phyloP scores from a whole-genome alignment of 37 sponge, comb jelly and placozoan genomes.

The Axinella damicornis region DNA sequence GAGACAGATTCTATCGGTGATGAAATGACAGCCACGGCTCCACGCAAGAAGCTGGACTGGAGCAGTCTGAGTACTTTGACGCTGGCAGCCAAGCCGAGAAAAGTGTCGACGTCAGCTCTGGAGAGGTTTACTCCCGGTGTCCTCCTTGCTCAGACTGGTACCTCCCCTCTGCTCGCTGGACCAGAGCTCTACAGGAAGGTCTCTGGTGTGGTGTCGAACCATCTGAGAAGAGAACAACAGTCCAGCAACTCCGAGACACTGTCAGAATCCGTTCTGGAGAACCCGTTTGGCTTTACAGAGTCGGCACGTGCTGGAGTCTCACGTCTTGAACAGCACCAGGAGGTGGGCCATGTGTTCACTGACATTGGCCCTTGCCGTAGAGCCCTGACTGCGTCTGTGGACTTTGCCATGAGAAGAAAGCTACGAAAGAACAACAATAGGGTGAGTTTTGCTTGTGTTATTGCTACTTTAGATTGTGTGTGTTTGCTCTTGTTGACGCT shows the following conservation, averaged over 20 bases:
- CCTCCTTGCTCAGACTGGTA: slow-evolving; percentile 31
- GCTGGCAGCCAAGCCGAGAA: not conserved
- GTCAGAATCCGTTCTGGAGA: not conserved
- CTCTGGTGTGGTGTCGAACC: not conserved
- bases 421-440: slow-evolving; percentile 36
- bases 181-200: slow-evolving; percentile 23
- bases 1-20: not conserved
- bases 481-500: too few relatives aligned
- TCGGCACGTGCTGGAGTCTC: slow-evolving; percentile 12
- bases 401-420: slow-evolving; percentile 52
- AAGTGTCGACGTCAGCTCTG: not conserved
- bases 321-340: not conserved
- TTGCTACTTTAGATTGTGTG: too few relatives aligned
- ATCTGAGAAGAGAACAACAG: slow-evolving; percentile 4
- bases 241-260: not conserved
- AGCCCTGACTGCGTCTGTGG: slow-evolving; percentile 60
- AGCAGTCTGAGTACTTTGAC: slow-evolving; percentile 10
- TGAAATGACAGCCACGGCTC: not conserved
- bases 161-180: slow-evolving; percentile 55
- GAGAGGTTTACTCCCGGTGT: slow-evolving; percentile 43
- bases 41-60: slow-evolving; percentile 35
- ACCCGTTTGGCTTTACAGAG: slow-evolving; percentile 24
- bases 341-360: not conserved
- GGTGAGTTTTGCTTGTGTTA: too few relatives aligned
- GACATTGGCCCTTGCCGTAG: slow-evolving; percentile 34